These are phyloP conservation scores for Vireo griseus DNA, from an alignment of 2,797 vertebrate species.

Conservation along the genomic window DNA sequence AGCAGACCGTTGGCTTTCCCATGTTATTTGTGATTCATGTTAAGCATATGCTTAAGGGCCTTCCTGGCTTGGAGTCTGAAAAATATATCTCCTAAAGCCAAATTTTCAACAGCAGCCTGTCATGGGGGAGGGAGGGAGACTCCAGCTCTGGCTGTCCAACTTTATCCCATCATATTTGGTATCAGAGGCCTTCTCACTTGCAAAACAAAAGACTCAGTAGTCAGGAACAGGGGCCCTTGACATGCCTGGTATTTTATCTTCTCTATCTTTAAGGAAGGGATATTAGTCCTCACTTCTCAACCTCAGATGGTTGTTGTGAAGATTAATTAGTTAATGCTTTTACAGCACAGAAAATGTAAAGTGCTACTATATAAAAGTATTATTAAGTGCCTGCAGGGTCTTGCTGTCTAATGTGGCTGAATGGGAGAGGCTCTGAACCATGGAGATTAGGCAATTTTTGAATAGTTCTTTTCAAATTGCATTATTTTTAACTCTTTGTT, in stretches of 20 bases:
- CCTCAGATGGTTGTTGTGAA: slow-evolving; percentile 23
- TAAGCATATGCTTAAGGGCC: background rate
- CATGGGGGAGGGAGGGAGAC: background rate
- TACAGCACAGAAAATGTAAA: slow-evolving; percentile 27
- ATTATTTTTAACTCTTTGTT: slow-evolving; percentile 51
- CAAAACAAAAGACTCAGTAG: background rate
- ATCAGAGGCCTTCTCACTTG: background rate
- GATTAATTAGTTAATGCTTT: slow-evolving; percentile 64
- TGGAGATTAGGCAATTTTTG: slow-evolving; percentile 47
- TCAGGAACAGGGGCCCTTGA: background rate
- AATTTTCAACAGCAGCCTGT: background rate
- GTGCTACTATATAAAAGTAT: slow-evolving; percentile 44
- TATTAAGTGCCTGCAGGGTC: slow-evolving; percentile 59
- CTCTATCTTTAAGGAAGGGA: slow-evolving; percentile 3
- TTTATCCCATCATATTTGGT: background rate
- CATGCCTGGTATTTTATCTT: slow-evolving; percentile 5
- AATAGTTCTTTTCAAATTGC: slow-evolving; percentile 34
- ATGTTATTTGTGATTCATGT: background rate
- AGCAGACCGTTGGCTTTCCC: background rate
- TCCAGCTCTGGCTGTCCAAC: background rate
- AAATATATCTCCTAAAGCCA: background rate
- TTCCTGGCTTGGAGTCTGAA: background rate
- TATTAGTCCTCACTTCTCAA: slow-evolving; percentile 12
- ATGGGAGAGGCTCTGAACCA: slow-evolving; percentile 41
- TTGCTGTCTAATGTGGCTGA: slow-evolving; percentile 32